These are phyloP conservation scores for Andrena chrysosceles DNA, from an alignment of 2,888 invertebrate species.

Conservation along the genomic window DNA sequence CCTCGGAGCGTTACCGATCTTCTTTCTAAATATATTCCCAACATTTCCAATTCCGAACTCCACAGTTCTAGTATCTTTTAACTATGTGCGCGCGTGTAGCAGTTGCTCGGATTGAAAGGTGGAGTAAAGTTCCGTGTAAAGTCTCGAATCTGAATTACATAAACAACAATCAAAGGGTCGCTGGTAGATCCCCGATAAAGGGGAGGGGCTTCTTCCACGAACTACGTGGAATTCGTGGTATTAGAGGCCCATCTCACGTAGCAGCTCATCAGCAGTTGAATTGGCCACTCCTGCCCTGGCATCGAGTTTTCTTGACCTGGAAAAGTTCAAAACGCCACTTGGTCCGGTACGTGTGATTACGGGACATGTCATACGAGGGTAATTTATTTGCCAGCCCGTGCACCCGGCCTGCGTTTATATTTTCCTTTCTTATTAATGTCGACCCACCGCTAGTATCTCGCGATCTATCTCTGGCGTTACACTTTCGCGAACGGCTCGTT, in stretches of 20 bases:
- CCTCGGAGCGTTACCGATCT: too few species aligned
- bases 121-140: constrained; percentile 24
- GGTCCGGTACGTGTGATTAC: constrained; percentile 58
- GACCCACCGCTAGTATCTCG: background rate
- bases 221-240: constrained; percentile 63
- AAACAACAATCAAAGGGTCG: constrained; percentile 57
- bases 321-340: constrained; percentile 67
- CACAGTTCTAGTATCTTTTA: background rate
- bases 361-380: constrained; percentile 50
- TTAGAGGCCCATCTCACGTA: constrained; percentile 75
- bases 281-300: constrained; percentile 69
- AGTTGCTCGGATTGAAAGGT: background rate
- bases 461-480: background rate
- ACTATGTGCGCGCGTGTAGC: background rate
- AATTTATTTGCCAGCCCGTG: constrained; percentile 49
- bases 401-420: constrained; percentile 13
- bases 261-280: constrained; percentile 72
- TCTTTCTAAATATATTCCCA: too few species aligned
- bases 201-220: constrained; percentile 48
- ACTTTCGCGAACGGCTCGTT: background rate
- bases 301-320: constrained; percentile 74
- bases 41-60: too few species aligned
- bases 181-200: constrained; percentile 55
- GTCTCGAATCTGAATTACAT: constrained; percentile 51
- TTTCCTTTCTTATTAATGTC: constrained; percentile 22